Conservation (phyloP, 37 sponge, comb jelly and placozoan genomes). For the Agelas oroides region DNA sequence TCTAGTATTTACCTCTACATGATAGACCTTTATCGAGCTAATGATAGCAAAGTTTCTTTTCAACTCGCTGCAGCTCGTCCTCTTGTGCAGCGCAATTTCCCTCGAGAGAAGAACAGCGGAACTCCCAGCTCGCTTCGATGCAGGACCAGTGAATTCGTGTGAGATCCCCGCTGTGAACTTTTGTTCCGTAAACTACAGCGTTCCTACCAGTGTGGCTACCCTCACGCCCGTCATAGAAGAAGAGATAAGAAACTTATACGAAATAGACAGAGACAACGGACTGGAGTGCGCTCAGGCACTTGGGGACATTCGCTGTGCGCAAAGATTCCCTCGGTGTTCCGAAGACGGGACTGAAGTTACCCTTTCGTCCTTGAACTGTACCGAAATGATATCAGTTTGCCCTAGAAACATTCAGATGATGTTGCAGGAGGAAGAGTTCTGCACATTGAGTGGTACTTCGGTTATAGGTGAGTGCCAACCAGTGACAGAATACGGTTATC, state of each 20-base stretch:
- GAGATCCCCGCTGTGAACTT: background rate
- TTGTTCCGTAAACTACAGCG: conserved; percentile 4
- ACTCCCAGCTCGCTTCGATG: conserved; percentile 38
- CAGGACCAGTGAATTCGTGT: background rate
- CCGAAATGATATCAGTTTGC: background rate
- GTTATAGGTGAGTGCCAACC: conserved; percentile 6
- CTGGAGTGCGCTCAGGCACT: background rate
- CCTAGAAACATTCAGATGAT: background rate
- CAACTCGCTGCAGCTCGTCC: too few relatives aligned
- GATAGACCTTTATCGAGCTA: too few relatives aligned
- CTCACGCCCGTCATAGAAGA: conserved; percentile 7
- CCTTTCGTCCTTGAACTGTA: conserved; percentile 11
- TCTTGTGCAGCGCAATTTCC: too few relatives aligned
- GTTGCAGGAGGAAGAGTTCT: background rate
- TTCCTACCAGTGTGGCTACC: conserved; percentile 13
- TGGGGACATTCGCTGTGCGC: background rate
- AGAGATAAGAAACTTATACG: background rate
- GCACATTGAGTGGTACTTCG: background rate
- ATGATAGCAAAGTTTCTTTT: too few relatives aligned
- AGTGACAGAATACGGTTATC: conserved; percentile 1
- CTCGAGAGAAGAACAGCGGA: too few relatives aligned
- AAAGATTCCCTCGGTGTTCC: conserved; percentile 31
- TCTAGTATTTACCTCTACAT: too few relatives aligned
- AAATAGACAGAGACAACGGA: background rate
- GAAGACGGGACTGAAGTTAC: background rate